Percentiles rank a stretch among this genome's conserved stretches.
Conservation (phyloP, 2,797 vertebrate genomes). For the Naso thynnoides region DNA sequence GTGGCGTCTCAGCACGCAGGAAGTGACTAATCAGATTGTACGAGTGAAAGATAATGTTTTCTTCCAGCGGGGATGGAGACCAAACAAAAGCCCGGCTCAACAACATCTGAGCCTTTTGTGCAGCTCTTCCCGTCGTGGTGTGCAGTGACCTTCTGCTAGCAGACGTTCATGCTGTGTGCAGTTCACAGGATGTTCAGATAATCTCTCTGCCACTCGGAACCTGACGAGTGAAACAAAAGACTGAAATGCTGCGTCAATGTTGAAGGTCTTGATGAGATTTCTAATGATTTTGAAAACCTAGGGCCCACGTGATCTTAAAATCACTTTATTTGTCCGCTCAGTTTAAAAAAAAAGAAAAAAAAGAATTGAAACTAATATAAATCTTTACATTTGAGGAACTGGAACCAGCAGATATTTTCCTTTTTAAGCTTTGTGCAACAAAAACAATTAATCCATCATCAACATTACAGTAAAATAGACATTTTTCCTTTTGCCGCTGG, state of each 20-base stretch:
- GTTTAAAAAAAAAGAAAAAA: too few species aligned
- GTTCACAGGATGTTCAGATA: background rate
- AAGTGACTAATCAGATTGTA: slow-evolving; percentile 24
- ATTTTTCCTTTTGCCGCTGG: too few species aligned
- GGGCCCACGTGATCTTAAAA: too few species aligned
- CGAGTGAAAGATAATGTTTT: slow-evolving; percentile 5
- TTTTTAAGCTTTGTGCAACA: too few species aligned
- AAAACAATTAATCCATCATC: too few species aligned
- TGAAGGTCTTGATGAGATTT: background rate
- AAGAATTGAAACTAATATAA: too few species aligned
- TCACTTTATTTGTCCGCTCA: too few species aligned
- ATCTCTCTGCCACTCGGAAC: background rate
- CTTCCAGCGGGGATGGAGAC: slow-evolving; percentile 5
- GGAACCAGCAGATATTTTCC: too few species aligned
- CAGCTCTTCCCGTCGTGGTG: background rate
- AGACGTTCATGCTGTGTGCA: background rate
- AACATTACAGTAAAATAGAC: too few species aligned
- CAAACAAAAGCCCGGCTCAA: background rate
- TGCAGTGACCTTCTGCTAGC: background rate
- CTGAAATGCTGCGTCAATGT: background rate
- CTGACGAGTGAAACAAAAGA: background rate
- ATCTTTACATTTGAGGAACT: too few species aligned
- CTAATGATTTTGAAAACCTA: too few species aligned
- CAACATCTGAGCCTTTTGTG: background rate
- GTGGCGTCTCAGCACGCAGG: slow-evolving; percentile 13